Conservation (phyloP, 2,888 invertebrate species). For the Thera britannica region DNA sequence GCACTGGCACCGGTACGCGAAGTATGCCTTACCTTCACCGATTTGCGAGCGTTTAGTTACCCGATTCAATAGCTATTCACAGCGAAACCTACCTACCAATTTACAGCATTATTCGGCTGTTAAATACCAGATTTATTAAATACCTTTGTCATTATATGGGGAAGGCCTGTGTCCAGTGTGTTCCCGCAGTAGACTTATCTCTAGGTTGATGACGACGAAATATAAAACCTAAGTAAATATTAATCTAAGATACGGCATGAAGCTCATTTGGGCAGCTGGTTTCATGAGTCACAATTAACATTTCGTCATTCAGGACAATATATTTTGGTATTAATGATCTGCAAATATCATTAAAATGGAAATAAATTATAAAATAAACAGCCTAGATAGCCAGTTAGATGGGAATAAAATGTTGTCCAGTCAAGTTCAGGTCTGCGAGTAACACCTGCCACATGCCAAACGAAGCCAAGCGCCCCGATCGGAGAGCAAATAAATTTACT, state of each 20-base stretch:
- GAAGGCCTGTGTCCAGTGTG: no score
- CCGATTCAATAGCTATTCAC: constrained; percentile 31
- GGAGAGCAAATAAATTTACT: constrained; percentile 66
- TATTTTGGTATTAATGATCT: not conserved
- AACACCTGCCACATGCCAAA: constrained; percentile 70
- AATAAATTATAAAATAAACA: constrained; percentile 45
- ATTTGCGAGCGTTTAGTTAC: constrained; percentile 56
- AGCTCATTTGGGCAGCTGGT: no score
- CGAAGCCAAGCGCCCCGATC: constrained; percentile 56
- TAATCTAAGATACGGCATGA: no score
- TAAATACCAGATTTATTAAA: not conserved
- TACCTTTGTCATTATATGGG: no score
- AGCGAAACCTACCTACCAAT: constrained; percentile 29
- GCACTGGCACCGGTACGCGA: constrained; percentile 54
- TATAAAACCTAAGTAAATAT: no score
- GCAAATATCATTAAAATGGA: not conserved
- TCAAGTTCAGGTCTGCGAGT: constrained; percentile 65
- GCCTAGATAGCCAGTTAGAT: constrained; percentile 51
- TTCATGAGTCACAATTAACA: no score
- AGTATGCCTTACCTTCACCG: constrained; percentile 60
- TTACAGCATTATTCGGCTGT: not conserved
- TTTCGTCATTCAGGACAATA: no score
- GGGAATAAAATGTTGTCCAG: constrained; percentile 69
- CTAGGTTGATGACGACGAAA: no score
- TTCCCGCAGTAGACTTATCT: no score